Conservation (phyloP, 2,888 invertebrate species). For the Dasysyrphus tricinctus region DNA sequence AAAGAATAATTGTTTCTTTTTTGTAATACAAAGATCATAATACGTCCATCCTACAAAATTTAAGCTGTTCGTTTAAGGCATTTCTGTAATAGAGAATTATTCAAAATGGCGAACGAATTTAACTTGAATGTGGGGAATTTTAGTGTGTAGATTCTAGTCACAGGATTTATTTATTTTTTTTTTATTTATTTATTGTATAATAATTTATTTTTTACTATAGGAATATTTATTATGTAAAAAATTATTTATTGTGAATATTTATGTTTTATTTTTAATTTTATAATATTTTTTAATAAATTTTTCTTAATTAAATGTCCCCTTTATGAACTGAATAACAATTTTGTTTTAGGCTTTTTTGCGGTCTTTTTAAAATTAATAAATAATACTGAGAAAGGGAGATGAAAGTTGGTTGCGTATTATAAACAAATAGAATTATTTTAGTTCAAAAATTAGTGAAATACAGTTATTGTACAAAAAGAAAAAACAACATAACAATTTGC, state of each 20-base stretch:
- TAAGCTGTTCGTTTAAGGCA: slow-evolving; percentile 19
- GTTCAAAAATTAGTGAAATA: neutral
- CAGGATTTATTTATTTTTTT: slow-evolving; percentile 51
- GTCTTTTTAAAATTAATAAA: slow-evolving; percentile 23
- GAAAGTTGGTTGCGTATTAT: slow-evolving; percentile 18
- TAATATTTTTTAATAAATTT: neutral
- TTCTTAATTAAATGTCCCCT: slow-evolving; percentile 13
- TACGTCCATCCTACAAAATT: slow-evolving; percentile 77
- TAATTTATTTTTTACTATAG: slow-evolving; percentile 24
- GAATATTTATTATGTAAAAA: neutral
- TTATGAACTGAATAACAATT: slow-evolving; percentile 76
- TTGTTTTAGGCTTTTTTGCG: slow-evolving; percentile 43
- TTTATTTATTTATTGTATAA: slow-evolving; percentile 28
- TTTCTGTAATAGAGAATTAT: slow-evolving; percentile 5
- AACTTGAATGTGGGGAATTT: slow-evolving; percentile 63
- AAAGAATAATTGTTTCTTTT: slow-evolving; percentile 55
- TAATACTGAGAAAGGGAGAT: neutral
- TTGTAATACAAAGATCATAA: slow-evolving; percentile 76
- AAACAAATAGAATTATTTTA: neutral
- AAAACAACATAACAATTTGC: too few relatives aligned
- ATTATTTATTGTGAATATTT: neutral
- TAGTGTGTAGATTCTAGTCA: slow-evolving; percentile 78
- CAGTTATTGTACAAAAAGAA: too few relatives aligned
- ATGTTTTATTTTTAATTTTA: slow-evolving; percentile 6
- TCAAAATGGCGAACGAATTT: slow-evolving; percentile 20